A percentile compares a stretch with the other conserved stretches of the same genome.
Conservation (phyloP, 2,888 invertebrate species). For the Pasiphila rectangulata region DNA sequence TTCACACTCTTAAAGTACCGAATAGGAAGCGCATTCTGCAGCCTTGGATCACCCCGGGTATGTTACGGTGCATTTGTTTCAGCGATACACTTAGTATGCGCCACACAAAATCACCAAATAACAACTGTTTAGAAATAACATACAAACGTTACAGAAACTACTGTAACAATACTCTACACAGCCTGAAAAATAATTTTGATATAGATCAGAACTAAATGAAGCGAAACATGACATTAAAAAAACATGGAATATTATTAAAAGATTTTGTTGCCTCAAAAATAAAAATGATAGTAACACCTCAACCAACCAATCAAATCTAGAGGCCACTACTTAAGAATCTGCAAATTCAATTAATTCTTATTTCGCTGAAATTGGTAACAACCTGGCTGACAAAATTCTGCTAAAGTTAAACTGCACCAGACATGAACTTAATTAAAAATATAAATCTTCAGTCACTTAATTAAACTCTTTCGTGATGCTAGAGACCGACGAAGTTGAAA, state of each 20-base stretch:
- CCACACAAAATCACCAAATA: not conserved
- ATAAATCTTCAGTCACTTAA: not conserved
- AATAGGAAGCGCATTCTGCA: not conserved
- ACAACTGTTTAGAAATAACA: not conserved
- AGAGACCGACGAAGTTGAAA: not conserved
- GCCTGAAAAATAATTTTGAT: not conserved
- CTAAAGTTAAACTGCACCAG: not conserved
- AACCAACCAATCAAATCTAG: not conserved
- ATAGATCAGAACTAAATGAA: not conserved
- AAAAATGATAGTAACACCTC: not conserved
- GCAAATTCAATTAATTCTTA: not conserved
- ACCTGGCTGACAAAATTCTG: not conserved
- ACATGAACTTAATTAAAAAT: not conserved
- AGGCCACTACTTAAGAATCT: not conserved
- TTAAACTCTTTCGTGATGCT: not conserved
- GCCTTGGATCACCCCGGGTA: not conserved
- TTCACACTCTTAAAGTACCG: not conserved
- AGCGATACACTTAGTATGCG: not conserved
- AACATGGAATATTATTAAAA: constrained; percentile 3
- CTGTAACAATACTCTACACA: not conserved
- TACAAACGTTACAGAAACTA: constrained; percentile 3
- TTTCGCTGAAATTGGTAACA: not conserved
- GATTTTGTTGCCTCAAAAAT: not conserved
- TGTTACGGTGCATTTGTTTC: constrained; percentile 1
- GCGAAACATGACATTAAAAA: constrained; percentile 1